Percentiles rank a stretch among this genome's conserved stretches.
phyloP scores from a whole-genome alignment of 2,113 vertebrate species.

The Neodon shergylaensis region DNA sequence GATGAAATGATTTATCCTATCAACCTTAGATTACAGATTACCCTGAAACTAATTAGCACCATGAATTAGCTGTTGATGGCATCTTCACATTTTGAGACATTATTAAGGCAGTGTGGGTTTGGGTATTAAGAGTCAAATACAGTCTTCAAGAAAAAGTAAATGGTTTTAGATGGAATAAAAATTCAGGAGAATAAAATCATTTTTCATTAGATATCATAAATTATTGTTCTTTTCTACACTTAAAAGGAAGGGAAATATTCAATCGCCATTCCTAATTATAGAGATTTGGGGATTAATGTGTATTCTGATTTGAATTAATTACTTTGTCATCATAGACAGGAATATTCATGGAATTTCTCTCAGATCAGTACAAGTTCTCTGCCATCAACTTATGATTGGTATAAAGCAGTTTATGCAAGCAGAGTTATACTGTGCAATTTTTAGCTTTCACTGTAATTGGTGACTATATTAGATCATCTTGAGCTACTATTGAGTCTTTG shows the following conservation, averaged over 20 bases:
- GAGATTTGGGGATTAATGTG: background rate
- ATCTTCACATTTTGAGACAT: fast-evolving
- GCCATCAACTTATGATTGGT: background rate
- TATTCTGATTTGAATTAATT: background rate
- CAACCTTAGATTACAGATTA: background rate
- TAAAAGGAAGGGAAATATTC: background rate
- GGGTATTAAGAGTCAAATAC: background rate
- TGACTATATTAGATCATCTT: background rate
- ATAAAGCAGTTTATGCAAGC: background rate
- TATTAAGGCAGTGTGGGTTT: background rate
- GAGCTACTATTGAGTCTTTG: background rate
- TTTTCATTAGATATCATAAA: background rate
- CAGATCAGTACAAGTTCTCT: background rate
- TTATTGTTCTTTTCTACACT: background rate
- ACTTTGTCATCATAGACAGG: background rate
- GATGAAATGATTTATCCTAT: background rate
- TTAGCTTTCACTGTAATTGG: background rate
- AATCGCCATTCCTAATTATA: background rate
- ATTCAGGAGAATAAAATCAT: background rate
- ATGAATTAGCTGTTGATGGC: background rate
- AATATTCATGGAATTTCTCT: background rate
- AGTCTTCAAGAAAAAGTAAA: background rate
- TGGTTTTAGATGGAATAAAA: background rate
- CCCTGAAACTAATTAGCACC: background rate
- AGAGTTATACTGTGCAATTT: background rate